These are phyloP conservation scores for Apogon hyalosoma DNA, from an alignment of 2,797 vertebrate species.

Conservation along the genomic window DNA sequence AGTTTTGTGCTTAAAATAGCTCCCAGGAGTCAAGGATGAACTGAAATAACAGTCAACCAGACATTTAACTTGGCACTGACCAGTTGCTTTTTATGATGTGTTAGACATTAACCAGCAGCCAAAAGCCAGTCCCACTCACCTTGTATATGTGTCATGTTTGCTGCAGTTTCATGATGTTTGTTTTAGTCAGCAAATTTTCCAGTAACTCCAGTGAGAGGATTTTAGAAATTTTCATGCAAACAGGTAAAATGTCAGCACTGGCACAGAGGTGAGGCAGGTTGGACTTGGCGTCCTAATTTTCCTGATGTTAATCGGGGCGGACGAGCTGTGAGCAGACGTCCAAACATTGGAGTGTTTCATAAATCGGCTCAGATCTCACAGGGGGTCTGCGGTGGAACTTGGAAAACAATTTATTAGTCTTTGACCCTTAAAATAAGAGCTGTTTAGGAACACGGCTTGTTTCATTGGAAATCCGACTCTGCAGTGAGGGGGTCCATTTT, in stretches of 20 bases:
- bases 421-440: slow-evolving; percentile 58
- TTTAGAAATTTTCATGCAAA: slow-evolving; percentile 9
- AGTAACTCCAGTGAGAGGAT: slow-evolving; percentile 18
- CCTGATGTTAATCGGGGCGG: slow-evolving; percentile 26
- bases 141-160: slow-evolving; percentile 21
- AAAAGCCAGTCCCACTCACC: slow-evolving; percentile 36
- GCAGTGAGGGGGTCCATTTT: slow-evolving; percentile 28
- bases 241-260: slow-evolving; percentile 20
- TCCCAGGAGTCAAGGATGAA: slow-evolving; percentile 16
- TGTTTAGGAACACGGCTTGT: slow-evolving; percentile 31
- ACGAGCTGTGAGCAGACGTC: slow-evolving; percentile 40
- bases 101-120: slow-evolving; percentile 34
- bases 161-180: background rate
- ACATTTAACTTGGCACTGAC: slow-evolving; percentile 29
- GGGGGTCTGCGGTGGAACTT: slow-evolving; percentile 43
- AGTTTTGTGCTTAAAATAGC: slow-evolving; percentile 34
- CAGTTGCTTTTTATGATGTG: slow-evolving; percentile 58
- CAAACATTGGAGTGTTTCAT: slow-evolving; percentile 48
- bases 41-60: slow-evolving; percentile 30
- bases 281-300: slow-evolving; percentile 27
- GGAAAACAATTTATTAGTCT: slow-evolving; percentile 50
- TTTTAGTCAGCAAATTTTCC: slow-evolving; percentile 39
- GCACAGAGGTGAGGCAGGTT: background rate
- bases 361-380: slow-evolving; percentile 56
- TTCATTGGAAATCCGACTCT: slow-evolving; percentile 46